phyloP scores from a whole-genome alignment of 2,113 vertebrate genomes.

The Physeter macrocephalus region DNA sequence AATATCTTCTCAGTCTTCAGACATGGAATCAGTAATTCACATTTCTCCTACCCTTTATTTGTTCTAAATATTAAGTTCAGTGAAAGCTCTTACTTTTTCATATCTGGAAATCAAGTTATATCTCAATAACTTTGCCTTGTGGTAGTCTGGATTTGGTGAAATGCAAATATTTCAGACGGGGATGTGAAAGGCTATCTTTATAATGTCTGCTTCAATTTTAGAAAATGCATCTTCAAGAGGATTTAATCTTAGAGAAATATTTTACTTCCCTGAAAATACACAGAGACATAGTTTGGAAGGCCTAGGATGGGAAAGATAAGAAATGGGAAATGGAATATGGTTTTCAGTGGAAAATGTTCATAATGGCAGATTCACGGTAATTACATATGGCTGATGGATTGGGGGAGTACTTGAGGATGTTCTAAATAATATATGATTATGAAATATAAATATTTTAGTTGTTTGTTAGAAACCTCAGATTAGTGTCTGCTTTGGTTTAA shows the following conservation, averaged over 20 bases:
- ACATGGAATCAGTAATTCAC: background rate
- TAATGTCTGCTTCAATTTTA: background rate
- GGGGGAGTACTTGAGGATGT: background rate
- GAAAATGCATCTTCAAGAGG: background rate
- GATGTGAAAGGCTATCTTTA: background rate
- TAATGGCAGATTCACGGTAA: background rate
- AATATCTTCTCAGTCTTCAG: background rate
- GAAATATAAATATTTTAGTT: background rate
- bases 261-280: background rate
- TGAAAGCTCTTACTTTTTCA: background rate
- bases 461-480: background rate
- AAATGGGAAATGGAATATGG: background rate
- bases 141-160: background rate
- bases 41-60: background rate
- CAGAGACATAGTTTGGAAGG: background rate
- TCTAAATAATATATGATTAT: background rate
- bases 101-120: background rate
- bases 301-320: background rate
- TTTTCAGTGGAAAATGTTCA: background rate
- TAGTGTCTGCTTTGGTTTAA: background rate
- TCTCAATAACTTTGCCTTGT: background rate
- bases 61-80: background rate
- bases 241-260: background rate
- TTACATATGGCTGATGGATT: background rate
- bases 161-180: background rate